phyloP scores from a whole-genome alignment of 2,113 vertebrate species.

The Larimichthys crocea region DNA sequence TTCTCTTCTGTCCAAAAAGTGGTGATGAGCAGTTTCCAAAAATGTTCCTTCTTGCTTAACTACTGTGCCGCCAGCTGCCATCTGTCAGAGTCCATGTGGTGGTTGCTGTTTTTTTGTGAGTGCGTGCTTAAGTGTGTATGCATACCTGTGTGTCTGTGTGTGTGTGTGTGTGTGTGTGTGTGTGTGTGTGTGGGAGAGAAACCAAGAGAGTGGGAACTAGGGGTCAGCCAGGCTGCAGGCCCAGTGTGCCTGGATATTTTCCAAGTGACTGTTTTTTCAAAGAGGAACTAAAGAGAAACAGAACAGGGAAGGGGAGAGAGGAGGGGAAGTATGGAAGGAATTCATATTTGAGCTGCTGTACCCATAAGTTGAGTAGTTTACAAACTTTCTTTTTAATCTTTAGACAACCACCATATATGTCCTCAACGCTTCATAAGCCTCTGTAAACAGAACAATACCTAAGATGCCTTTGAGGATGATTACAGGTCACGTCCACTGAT shows the following conservation, averaged over 20 bases:
- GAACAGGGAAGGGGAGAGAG: constrained; percentile 32
- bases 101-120: constrained; percentile 54
- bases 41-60: constrained; percentile 41
- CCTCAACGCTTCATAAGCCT: not conserved
- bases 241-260: constrained; percentile 72
- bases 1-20: constrained; percentile 18
- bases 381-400: constrained; percentile 20
- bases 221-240: constrained; percentile 74
- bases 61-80: constrained; percentile 54
- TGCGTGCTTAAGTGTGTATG: constrained; percentile 32
- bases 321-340: constrained; percentile 66
- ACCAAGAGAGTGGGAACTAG: constrained; percentile 59
- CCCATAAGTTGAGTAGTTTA: constrained; percentile 14
- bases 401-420: not conserved
- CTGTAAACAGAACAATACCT: not conserved
- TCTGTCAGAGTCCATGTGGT: constrained; percentile 64
- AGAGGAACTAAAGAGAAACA: constrained; percentile 67
- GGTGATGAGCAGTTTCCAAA: constrained; percentile 34
- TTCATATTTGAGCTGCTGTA: constrained; percentile 61
- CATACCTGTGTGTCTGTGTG: constrained; percentile 43
- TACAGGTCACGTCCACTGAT: not conserved
- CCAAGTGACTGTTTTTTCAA: constrained; percentile 65
- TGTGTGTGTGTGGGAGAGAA: constrained; percentile 33
- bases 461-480: not conserved
- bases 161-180: not conserved